Conservation (phyloP, 2,888 invertebrate genomes). For the Heliconius sara region DNA sequence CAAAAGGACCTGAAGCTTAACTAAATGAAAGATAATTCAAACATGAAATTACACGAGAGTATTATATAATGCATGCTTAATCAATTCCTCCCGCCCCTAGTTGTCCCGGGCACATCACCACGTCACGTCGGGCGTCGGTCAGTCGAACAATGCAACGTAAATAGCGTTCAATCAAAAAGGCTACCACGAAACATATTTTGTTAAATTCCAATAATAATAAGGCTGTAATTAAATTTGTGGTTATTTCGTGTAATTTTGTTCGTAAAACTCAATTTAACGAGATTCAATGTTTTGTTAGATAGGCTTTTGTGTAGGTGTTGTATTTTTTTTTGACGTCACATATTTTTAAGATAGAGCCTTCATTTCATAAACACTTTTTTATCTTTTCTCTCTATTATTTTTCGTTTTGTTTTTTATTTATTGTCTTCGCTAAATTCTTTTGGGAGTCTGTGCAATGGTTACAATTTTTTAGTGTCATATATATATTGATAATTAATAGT, state of each 20-base stretch:
- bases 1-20: conserved; percentile 7
- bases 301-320: neutral
- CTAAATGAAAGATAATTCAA: conserved; percentile 16
- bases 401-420: no score
- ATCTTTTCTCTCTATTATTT: no score
- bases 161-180: conserved; percentile 28
- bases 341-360: neutral
- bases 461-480: no score
- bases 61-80: conserved; percentile 15
- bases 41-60: neutral
- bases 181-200: conserved; percentile 28
- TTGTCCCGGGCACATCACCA: neutral
- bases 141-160: conserved; percentile 21
- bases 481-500: no score
- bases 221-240: conserved; percentile 16
- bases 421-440: no score
- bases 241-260: neutral
- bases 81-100: neutral
- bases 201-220: conserved; percentile 30
- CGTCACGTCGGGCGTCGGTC: neutral
- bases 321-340: neutral
- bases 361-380: no score
- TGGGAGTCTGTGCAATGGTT: no score
- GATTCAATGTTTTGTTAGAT: neutral
- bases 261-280: neutral